Base-by-base conservation (phyloP, 2,797 vertebrate genomes). In the Coregonus ussuriensis region DNA sequence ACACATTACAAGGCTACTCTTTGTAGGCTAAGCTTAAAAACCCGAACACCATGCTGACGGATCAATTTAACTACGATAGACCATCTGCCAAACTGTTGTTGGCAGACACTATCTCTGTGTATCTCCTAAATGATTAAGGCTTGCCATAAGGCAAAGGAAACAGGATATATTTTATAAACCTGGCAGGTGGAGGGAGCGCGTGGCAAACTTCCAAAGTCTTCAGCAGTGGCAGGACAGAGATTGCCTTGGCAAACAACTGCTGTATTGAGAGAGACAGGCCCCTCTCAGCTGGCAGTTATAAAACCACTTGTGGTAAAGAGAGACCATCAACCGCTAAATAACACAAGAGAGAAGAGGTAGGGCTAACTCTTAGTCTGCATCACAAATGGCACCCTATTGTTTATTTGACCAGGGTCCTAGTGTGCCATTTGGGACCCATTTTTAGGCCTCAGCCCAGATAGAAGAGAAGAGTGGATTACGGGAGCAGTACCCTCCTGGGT, bases 91-190 rank as follows among this genome's bases (percentile, higher is more conserved):
- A 88, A 82, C 89, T 69, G 88, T 85, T 89, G 90, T 86, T 86
- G 80, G 84, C 78, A 56, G 83, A 80, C 41, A 84, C 82, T 83
- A 83, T 81, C 86, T 86, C 91, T 90, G 86, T 81, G 88, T 53
- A 88, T 87, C 88, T 91, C 88, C 88, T 90, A 86, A 90, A 88
- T 89, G 89, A 89, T 91, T 90, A 88, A 83, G 88, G 87, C 87
- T 86, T 87, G 88, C 87, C 86, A 85, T 73, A 80, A 15, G 88
- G 83, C 86, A 80, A 54, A 1, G 84, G 87, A 82, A 89, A 91
- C 87, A 91, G 85, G 90, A 88, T 88, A 86, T 86, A 89, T 90
- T 91, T 91, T 89, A 92, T 89, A 88, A 89, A 88, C 78, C 88
- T 93, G 91, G 88, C 92, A 92, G 92, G 90, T 92, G 90, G 87